These are phyloP conservation scores for Charadrius vociferus DNA, from an alignment of 2,113 vertebrate species.

Conservation along the genomic window DNA sequence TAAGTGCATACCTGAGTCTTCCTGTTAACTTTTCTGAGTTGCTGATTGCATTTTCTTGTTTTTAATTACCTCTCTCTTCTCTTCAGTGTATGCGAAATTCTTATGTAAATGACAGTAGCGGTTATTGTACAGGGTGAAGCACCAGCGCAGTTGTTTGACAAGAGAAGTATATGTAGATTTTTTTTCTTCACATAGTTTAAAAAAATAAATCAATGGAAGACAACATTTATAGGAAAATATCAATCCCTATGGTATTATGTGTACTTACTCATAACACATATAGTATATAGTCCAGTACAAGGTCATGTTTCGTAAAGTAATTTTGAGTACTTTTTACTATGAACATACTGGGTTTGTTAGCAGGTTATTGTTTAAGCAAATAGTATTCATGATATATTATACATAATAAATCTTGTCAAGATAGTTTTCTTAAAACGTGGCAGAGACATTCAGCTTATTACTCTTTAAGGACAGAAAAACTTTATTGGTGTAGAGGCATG, in stretches of 20 bases:
- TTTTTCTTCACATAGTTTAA: not conserved
- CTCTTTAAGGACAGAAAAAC: not conserved
- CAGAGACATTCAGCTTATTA: not conserved
- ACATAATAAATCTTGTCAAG: not conserved
- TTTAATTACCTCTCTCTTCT: not conserved
- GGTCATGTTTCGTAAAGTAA: not conserved
- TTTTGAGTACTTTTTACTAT: not conserved
- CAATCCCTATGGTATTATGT: not conserved
- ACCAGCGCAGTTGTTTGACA: not conserved
- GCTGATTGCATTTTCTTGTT: not conserved
- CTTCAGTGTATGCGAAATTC: not conserved
- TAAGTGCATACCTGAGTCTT: not conserved
- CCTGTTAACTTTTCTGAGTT: not conserved
- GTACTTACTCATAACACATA: not conserved
- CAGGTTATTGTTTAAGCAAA: not conserved
- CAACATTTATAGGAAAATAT: not conserved
- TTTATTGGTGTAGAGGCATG: not conserved
- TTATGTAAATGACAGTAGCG: not conserved
- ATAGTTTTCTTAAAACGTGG: not conserved
- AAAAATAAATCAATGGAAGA: not conserved
- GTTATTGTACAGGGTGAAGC: not conserved
- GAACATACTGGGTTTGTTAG: not conserved
- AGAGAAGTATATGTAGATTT: not conserved
- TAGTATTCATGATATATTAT: not conserved
- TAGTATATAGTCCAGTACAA: not conserved